These are phyloP conservation scores for Rhinichthys osculus DNA, from an alignment of 2,797 vertebrate species.

Conservation along the genomic window DNA sequence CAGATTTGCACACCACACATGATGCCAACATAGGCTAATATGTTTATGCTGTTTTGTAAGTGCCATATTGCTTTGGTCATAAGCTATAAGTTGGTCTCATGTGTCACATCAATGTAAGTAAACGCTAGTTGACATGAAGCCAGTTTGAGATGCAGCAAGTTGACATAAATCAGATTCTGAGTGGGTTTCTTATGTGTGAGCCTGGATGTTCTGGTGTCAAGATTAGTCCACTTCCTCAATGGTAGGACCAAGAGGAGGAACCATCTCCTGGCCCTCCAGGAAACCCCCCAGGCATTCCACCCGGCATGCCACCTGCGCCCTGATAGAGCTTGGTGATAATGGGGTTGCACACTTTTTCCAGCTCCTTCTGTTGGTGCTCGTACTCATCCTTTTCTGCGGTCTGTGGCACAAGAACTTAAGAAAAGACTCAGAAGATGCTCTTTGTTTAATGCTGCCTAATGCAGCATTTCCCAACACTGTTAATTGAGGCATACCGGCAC, in stretches of 20 bases:
- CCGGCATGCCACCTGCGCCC: conserved; percentile 71
- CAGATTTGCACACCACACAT: neutral
- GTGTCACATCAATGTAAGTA: conserved; percentile 31
- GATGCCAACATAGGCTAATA: neutral
- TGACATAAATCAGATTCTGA: neutral
- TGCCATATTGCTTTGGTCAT: conserved; percentile 46
- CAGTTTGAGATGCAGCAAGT: conserved; percentile 1
- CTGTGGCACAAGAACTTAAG: conserved; percentile 59
- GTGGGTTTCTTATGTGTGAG: neutral
- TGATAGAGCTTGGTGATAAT: conserved; percentile 83
- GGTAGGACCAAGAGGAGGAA: conserved; percentile 80
- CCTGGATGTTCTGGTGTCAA: conserved; percentile 19
- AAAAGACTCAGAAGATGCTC: neutral
- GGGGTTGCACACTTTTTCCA: conserved; percentile 85
- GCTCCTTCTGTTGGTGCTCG: conserved; percentile 84
- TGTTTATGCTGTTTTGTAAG: conserved; percentile 9
- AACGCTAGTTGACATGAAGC: neutral
- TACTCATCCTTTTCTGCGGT: conserved; percentile 84
- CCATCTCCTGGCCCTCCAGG: conserved; percentile 71
- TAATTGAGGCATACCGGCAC: neutral
- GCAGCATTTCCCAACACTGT: no score
- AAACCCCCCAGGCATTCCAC: conserved; percentile 72
- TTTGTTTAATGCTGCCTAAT: neutral
- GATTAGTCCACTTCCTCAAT: conserved; percentile 83
- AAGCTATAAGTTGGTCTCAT: conserved; percentile 49